phyloP scores from a whole-genome alignment of 2,888 invertebrate genomes.

The Rhagonycha lutea region DNA sequence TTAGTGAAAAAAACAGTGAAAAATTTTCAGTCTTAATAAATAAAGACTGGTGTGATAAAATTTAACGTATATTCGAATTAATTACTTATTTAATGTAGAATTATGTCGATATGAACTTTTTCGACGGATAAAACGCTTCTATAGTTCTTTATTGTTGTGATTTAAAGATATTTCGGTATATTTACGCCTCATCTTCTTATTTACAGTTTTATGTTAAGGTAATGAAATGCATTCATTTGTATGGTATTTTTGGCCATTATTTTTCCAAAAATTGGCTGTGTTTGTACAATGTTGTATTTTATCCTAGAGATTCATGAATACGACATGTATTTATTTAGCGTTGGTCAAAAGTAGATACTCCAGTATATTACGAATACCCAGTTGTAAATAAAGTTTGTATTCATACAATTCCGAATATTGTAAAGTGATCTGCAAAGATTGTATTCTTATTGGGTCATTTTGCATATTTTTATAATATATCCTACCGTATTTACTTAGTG shows the following conservation, averaged over 20 bases:
- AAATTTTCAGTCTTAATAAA: constrained; percentile 19
- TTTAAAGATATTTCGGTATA: constrained; percentile 23
- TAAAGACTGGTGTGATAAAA: constrained; percentile 28
- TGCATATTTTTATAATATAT: constrained; percentile 6
- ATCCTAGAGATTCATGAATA: not conserved
- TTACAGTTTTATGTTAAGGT: constrained; percentile 9
- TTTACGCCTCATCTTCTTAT: constrained; percentile 17
- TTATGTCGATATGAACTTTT: not conserved
- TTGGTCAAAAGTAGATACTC: not conserved
- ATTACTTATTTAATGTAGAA: constrained; percentile 11
- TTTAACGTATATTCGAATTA: constrained; percentile 15
- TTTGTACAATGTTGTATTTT: constrained; percentile 17
- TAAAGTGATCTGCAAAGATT: not conserved
- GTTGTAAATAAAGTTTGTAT: not conserved
- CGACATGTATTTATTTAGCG: not conserved
- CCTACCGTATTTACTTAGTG: constrained; percentile 13
- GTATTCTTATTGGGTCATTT: not conserved
- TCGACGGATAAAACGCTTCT: constrained; percentile 15
- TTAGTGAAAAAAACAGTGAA: constrained; percentile 9
- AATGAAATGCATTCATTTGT: not conserved
- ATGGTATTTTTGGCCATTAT: constrained; percentile 8
- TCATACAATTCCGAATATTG: not conserved
- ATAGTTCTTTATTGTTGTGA: constrained; percentile 26
- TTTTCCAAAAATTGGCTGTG: constrained; percentile 1
- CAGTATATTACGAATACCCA: not conserved